Evolutionary conservation across 1,140 invertebrate genomes (phyloP).

Genomic region (Bombus ignitus): DNA sequence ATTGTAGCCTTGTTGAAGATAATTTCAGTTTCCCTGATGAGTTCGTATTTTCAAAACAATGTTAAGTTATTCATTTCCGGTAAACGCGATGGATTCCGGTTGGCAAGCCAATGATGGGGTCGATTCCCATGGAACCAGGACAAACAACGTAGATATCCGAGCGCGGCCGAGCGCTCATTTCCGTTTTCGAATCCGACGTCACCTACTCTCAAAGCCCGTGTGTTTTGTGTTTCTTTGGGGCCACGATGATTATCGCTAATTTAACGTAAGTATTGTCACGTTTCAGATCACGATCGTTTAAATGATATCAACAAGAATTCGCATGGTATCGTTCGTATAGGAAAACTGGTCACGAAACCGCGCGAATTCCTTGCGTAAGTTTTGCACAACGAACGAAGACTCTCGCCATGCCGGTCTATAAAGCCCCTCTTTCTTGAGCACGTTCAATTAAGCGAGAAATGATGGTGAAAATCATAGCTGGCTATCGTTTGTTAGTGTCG

Average conservation of each 20-base stretch:
- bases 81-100: background rate
- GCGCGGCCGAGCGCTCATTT: constrained; percentile 71
- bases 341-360: constrained; percentile 69
- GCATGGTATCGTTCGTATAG: constrained; percentile 66
- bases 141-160: constrained; percentile 45
- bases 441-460: constrained; percentile 28
- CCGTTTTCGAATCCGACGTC: constrained; percentile 79
- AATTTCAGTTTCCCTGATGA: background rate
- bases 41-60: constrained; percentile 43
- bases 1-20: background rate
- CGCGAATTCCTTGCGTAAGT: constrained; percentile 66
- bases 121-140: constrained; percentile 30
- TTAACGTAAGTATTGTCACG: constrained; percentile 76
- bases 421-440: constrained; percentile 29
- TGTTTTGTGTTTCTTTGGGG: constrained; percentile 79
- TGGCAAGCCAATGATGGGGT: constrained; percentile 1
- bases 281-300: background rate
- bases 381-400: background rate
- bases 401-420: constrained; percentile 59
- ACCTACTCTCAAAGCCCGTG: constrained; percentile 77
- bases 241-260: constrained; percentile 80
- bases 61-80: constrained; percentile 45
- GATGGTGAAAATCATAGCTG: background rate
- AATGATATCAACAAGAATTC: background rate
- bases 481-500: background rate